Conservation (phyloP, 1,140 invertebrate genomes). For the Microplitis demolitor region DNA sequence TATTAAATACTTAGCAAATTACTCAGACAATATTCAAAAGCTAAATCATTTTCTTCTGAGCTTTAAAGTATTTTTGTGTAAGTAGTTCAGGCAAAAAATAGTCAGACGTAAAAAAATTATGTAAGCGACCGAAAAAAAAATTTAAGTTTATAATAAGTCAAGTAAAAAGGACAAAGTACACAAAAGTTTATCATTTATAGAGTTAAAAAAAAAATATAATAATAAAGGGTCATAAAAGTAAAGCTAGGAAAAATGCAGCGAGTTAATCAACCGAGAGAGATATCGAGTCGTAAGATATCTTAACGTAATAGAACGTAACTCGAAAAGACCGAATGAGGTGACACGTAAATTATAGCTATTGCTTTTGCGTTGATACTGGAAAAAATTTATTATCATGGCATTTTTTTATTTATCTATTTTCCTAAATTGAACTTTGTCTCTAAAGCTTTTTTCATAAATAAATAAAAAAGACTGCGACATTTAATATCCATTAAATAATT, state of each 20-base stretch:
- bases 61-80: too few relatives aligned
- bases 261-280: conserved; percentile 49
- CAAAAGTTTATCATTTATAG: neutral
- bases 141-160: neutral
- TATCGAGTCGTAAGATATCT: conserved; percentile 41
- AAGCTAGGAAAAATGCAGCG: conserved; percentile 2
- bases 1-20: too few relatives aligned
- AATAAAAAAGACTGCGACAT: too few relatives aligned
- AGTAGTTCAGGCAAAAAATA: neutral
- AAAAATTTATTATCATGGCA: neutral
- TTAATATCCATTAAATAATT: too few relatives aligned
- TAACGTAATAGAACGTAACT: conserved; percentile 9
- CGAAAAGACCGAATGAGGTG: conserved; percentile 6
- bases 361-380: neutral
- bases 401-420: neutral
- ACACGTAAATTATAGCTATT: conserved; percentile 6
- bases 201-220: neutral
- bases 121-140: neutral
- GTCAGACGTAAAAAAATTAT: neutral
- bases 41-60: too few relatives aligned
- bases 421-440: too few relatives aligned
- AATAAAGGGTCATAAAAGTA: too few relatives aligned
- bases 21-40: too few relatives aligned
- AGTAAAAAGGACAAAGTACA: neutral
- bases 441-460: too few relatives aligned